Conservation (phyloP, 2,888 invertebrate genomes). For the Zygaena filipendulae region DNA sequence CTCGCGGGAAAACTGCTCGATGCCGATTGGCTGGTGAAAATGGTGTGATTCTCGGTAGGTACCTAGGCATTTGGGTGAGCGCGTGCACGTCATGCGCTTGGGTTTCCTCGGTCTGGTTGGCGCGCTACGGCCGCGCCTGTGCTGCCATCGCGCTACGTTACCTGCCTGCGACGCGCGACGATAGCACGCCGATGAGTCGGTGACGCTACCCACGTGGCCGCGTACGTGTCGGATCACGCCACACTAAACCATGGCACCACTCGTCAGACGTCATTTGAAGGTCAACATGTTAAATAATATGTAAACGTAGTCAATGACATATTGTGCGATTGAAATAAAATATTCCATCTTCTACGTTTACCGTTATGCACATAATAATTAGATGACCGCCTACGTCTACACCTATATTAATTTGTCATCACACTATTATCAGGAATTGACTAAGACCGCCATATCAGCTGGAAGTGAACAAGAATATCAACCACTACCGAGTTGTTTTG, state of each 20-base stretch:
- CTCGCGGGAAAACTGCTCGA: slow-evolving; percentile 30
- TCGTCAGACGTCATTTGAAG: slow-evolving; percentile 26
- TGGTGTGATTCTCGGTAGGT: slow-evolving; percentile 62
- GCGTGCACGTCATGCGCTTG: slow-evolving; percentile 23
- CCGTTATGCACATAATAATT: too few relatives aligned
- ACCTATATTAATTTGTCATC: too few relatives aligned
- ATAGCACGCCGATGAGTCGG: slow-evolving; percentile 1
- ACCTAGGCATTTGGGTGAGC: slow-evolving; percentile 19
- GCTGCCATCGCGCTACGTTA: slow-evolving; percentile 37
- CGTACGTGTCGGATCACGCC: slow-evolving; percentile 15
- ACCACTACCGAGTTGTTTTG: too few relatives aligned
- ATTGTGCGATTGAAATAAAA: not conserved
- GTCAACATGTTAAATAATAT: slow-evolving; percentile 20
- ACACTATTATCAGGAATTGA: too few relatives aligned
- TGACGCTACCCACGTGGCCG: slow-evolving; percentile 27
- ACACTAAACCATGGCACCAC: too few relatives aligned
- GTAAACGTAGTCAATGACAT: slow-evolving; percentile 1
- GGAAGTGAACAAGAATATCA: too few relatives aligned
- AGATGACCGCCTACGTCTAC: too few relatives aligned
- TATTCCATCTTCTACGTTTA: too few relatives aligned
- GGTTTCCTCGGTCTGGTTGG: slow-evolving; percentile 15
- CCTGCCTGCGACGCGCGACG: too few relatives aligned
- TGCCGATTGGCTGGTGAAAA: slow-evolving; percentile 41
- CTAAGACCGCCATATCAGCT: too few relatives aligned
- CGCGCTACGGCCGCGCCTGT: slow-evolving; percentile 24